Evolutionary conservation across 2,113 vertebrate species (phyloP).

Genomic region (Esox niger): DNA sequence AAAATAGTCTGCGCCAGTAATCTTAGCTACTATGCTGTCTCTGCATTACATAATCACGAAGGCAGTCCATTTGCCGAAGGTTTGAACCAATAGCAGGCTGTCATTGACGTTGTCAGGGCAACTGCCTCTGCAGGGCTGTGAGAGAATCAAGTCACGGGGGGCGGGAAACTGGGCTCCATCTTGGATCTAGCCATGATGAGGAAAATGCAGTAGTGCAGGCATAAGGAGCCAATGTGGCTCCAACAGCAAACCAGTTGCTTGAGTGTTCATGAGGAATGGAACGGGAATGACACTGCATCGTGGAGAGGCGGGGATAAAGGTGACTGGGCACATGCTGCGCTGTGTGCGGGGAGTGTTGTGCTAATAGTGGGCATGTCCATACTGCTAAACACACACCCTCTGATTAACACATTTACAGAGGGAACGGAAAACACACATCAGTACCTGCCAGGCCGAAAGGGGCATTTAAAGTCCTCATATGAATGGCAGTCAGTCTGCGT

Average conservation of each 20-base stretch:
- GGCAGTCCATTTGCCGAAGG: conserved; percentile 29
- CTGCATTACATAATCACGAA: conserved; percentile 62
- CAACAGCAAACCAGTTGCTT: conserved; percentile 30
- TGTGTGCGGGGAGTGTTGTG: conserved; percentile 9
- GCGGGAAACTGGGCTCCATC: conserved; percentile 41
- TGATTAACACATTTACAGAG: neutral
- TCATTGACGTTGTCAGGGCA: conserved; percentile 51
- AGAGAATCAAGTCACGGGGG: conserved; percentile 15
- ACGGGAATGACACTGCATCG: conserved; percentile 45
- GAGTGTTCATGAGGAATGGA: neutral
- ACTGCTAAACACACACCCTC: conserved; percentile 4
- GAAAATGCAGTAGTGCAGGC: neutral
- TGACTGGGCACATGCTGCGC: conserved; percentile 51
- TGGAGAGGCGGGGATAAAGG: conserved; percentile 39
- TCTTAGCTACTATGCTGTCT: too few relatives aligned
- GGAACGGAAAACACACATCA: conserved; percentile 12
- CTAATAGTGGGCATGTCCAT: neutral
- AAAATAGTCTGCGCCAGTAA: too few relatives aligned
- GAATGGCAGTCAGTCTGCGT: neutral
- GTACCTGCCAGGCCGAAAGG: neutral
- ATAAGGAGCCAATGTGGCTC: conserved; percentile 43
- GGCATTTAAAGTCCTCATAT: too few relatives aligned
- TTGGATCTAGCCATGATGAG: conserved; percentile 27
- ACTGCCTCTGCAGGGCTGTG: conserved; percentile 53
- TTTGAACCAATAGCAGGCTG: conserved; percentile 32